These are phyloP conservation scores for Drosophila histrio DNA, from an alignment of 2,888 invertebrate species.

Conservation along the genomic window DNA sequence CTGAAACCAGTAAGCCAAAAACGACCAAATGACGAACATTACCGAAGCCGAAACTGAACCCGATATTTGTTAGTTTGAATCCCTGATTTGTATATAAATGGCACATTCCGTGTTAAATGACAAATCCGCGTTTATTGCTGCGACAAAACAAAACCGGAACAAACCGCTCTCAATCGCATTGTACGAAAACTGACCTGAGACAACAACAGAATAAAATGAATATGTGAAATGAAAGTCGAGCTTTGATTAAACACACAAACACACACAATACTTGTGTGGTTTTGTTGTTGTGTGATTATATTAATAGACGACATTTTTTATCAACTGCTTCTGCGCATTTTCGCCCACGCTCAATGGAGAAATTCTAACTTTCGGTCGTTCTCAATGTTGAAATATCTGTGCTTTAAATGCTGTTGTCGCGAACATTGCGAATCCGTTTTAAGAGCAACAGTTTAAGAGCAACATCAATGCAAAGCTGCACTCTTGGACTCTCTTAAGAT, in stretches of 20 bases:
- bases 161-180: slow-evolving; percentile 11
- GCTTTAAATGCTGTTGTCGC: background rate
- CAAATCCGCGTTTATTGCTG: slow-evolving; percentile 1
- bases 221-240: background rate
- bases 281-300: background rate
- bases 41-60: too few species aligned
- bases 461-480: background rate
- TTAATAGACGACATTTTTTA: background rate
- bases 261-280: background rate
- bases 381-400: too few species aligned
- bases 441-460: background rate
- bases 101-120: slow-evolving; percentile 1
- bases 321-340: slow-evolving; percentile 1
- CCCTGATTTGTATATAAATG: too few species aligned
- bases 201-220: background rate
- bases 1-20: too few species aligned
- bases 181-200: slow-evolving; percentile 29
- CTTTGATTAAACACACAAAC: background rate
- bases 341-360: background rate
- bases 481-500: background rate
- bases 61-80: too few species aligned
- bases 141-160: background rate
- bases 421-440: background rate
- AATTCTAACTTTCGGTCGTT: background rate
- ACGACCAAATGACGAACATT: too few species aligned